These are phyloP conservation scores for Gallinago stenura DNA, from an alignment of 2,797 vertebrate genomes.

Conservation along the genomic window DNA sequence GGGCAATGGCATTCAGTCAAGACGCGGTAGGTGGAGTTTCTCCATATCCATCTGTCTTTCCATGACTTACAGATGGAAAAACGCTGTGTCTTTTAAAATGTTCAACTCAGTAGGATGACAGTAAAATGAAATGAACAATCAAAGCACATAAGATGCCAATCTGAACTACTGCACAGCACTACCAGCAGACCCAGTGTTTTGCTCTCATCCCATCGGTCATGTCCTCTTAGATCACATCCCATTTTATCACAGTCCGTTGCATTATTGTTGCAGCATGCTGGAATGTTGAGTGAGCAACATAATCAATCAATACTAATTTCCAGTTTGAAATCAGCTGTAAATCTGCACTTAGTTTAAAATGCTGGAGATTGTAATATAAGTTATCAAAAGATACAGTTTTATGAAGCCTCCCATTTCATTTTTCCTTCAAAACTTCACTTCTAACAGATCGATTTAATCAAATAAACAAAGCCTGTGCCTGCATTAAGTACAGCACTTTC, in stretches of 20 bases:
- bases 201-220: slow-evolving; percentile 41
- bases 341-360: slow-evolving; percentile 3
- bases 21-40: slow-evolving; percentile 55
- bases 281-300: slow-evolving; percentile 54
- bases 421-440: slow-evolving; percentile 29
- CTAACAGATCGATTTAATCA: not conserved
- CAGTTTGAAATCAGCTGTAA: slow-evolving; percentile 24
- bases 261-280: slow-evolving; percentile 41
- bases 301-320: slow-evolving; percentile 59
- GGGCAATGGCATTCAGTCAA: slow-evolving; percentile 71
- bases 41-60: slow-evolving; percentile 71
- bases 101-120: slow-evolving; percentile 73
- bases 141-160: slow-evolving; percentile 61
- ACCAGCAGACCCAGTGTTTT: not conserved
- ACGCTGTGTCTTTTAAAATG: slow-evolving; percentile 56
- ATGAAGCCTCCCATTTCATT: not conserved
- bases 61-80: slow-evolving; percentile 70
- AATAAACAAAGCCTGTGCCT: not conserved
- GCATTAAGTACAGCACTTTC: not conserved
- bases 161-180: slow-evolving; percentile 32
- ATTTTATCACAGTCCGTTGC: slow-evolving; percentile 59
- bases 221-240: slow-evolving; percentile 61
- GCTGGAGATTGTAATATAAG: not conserved
- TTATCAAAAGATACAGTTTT: not conserved
- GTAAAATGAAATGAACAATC: slow-evolving; percentile 74